Conservation (phyloP, 2,113 vertebrate genomes). For the Anhinga rufa region DNA sequence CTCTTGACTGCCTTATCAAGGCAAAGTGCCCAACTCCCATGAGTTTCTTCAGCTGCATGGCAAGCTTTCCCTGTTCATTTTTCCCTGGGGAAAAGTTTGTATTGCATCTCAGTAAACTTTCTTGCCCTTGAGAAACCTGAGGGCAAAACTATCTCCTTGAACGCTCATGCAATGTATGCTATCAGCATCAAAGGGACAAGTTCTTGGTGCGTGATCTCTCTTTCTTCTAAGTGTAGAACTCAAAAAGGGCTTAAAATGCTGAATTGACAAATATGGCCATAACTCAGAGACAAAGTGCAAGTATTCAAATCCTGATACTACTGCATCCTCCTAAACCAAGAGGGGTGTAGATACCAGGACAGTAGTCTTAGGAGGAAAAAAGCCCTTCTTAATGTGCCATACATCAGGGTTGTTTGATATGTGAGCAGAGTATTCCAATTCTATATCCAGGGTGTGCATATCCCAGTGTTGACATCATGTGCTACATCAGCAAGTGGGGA, state of each 20-base stretch:
- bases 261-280: not conserved
- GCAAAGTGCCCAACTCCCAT: not conserved
- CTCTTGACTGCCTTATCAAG: not conserved
- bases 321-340: not conserved
- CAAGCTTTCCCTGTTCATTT: not conserved
- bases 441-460: not conserved
- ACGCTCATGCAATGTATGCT: not conserved
- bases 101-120: not conserved
- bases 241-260: not conserved
- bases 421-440: not conserved
- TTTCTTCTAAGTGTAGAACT: not conserved
- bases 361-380: not conserved
- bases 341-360: not conserved
- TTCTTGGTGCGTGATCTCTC: not conserved
- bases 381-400: not conserved
- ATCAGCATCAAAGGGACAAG: not conserved
- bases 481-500: not conserved
- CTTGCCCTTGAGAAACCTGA: not conserved
- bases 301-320: not conserved
- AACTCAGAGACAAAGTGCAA: not conserved
- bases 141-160: not conserved
- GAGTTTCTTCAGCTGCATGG: not conserved
- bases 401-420: not conserved
- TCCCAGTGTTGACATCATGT: not conserved
- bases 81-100: not conserved